These are phyloP conservation scores for Eudyptes chrysolophus DNA, from an alignment of 2,113 vertebrate genomes.

Conservation along the genomic window DNA sequence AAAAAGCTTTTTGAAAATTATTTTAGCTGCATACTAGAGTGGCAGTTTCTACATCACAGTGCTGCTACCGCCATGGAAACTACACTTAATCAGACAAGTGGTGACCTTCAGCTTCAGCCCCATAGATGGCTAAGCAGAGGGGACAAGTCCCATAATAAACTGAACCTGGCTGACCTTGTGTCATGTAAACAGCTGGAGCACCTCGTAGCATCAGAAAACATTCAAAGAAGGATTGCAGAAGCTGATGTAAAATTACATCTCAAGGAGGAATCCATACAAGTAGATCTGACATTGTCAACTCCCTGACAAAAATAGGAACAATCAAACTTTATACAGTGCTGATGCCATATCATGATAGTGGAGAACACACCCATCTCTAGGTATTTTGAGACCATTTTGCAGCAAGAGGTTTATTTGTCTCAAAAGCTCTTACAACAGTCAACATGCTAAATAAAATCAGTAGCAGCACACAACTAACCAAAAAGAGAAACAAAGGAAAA, in stretches of 20 bases:
- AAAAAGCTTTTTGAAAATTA: not conserved
- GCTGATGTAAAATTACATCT: not conserved
- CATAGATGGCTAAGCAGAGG: not conserved
- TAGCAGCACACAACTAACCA: not conserved
- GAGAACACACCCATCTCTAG: not conserved
- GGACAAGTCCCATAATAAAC: accelerated
- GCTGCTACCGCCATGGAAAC: not conserved
- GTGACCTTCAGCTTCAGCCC: not conserved
- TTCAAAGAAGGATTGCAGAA: not conserved
- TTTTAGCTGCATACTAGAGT: not conserved
- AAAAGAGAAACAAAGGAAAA: not conserved
- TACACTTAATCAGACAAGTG: not conserved
- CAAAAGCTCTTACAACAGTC: not conserved
- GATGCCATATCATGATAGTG: not conserved
- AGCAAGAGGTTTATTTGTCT: not conserved
- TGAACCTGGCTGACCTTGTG: not conserved
- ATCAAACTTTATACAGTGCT: not conserved
- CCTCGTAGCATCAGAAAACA: not conserved
- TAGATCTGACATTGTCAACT: not conserved
- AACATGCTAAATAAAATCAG: not conserved
- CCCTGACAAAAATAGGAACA: not conserved
- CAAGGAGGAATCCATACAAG: not conserved
- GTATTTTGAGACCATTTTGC: not conserved
- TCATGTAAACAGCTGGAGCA: not conserved
- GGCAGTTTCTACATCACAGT: not conserved